These are phyloP conservation scores for Ditula angustiorana DNA, from an alignment of 2,888 invertebrate genomes.

Conservation along the genomic window DNA sequence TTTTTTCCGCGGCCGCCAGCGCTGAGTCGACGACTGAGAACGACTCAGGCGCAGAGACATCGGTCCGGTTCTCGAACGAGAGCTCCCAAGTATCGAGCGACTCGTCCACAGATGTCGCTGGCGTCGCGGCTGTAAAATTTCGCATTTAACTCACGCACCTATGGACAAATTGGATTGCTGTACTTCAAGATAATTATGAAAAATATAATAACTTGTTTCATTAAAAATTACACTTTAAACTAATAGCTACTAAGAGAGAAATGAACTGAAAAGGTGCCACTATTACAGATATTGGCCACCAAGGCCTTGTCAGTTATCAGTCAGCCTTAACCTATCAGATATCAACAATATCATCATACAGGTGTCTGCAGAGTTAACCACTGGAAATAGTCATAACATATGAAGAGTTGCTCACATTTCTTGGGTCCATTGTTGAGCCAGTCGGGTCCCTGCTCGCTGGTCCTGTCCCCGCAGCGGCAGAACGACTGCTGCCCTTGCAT, in stretches of 20 bases:
- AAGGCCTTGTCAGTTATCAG: too few species aligned
- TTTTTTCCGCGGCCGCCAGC: constrained; percentile 69
- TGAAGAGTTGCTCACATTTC: constrained; percentile 11
- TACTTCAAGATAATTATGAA: not conserved
- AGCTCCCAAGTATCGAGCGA: constrained; percentile 61
- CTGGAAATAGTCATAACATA: too few species aligned
- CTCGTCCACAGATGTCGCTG: constrained; percentile 65
- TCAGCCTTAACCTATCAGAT: too few species aligned
- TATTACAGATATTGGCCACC: too few species aligned
- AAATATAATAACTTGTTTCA: too few species aligned
- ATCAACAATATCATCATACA: too few species aligned
- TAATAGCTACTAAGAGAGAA: too few species aligned
- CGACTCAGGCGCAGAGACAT: constrained; percentile 46
- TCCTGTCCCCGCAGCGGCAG: constrained; percentile 49
- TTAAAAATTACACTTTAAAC: too few species aligned
- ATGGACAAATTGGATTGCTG: constrained; percentile 44
- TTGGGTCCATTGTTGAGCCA: constrained; percentile 15
- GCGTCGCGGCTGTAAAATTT: constrained; percentile 80
- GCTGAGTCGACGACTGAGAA: not conserved
- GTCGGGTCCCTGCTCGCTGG: constrained; percentile 11
- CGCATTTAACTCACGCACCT: constrained; percentile 75
- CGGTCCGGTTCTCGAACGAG: constrained; percentile 65
- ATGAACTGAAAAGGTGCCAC: too few species aligned
- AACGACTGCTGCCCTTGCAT: constrained; percentile 62
- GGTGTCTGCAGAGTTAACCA: too few species aligned